Evolutionary conservation across 2,797 vertebrate genomes (phyloP).

Genomic region (Semotilus atromaculatus): DNA sequence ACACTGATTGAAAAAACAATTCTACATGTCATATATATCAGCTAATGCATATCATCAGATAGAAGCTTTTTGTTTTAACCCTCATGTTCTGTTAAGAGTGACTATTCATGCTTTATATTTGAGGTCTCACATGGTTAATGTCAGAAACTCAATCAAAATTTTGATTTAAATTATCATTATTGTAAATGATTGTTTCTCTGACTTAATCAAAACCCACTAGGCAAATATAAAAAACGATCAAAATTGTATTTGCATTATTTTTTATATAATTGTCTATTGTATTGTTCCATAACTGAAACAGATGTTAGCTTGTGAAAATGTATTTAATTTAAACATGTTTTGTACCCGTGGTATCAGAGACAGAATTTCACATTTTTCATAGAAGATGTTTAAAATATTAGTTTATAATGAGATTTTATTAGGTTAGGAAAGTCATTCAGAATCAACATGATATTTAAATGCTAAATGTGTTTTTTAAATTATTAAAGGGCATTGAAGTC

Average conservation of each 20-base stretch:
- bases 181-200: background rate
- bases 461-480: background rate
- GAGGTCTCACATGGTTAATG: background rate
- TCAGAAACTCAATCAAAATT: background rate
- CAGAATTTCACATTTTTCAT: background rate
- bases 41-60: background rate
- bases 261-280: background rate
- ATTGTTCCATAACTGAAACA: background rate
- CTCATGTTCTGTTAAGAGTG: background rate
- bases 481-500: background rate
- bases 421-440: background rate
- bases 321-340: background rate
- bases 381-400: background rate
- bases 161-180: no score
- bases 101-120: background rate
- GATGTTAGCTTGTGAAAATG: background rate
- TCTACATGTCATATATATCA: background rate
- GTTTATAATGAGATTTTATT: constrained; percentile 9
- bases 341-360: background rate
- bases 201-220: background rate
- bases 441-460: background rate
- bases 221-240: background rate
- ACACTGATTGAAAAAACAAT: constrained; percentile 13
- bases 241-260: background rate
- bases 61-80: constrained; percentile 11